Conservation (phyloP, 2,797 vertebrate species). For the Varecia variegata region DNA sequence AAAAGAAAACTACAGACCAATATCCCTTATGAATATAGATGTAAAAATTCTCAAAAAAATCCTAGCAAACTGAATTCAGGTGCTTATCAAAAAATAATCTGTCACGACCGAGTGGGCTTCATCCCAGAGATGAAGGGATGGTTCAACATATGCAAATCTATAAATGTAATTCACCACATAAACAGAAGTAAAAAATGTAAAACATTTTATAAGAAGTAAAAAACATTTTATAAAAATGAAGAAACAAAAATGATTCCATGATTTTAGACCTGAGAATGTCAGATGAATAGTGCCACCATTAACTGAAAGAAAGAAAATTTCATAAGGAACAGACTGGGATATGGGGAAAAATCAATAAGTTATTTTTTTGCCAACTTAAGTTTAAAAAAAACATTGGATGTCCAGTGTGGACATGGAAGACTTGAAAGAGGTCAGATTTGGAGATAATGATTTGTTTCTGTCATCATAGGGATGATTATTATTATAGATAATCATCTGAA, state of each 20-base stretch:
- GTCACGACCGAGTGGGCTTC: rapidly evolving
- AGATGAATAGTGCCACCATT: neutral
- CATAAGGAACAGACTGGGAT: neutral
- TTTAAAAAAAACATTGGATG: neutral
- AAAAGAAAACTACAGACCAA: too few species aligned
- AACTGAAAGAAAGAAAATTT: neutral
- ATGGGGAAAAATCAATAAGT: neutral
- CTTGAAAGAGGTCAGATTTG: neutral
- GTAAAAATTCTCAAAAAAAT: too few species aligned
- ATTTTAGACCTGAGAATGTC: neutral
- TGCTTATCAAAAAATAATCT: too few species aligned
- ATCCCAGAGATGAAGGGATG: neutral
- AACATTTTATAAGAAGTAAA: too few species aligned
- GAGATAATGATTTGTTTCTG: neutral
- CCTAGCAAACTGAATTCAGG: too few species aligned
- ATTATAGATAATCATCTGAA: neutral
- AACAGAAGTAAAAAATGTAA: too few species aligned
- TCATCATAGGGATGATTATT: neutral
- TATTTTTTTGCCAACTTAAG: neutral
- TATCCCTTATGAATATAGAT: too few species aligned
- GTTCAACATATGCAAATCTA: neutral
- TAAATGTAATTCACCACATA: too few species aligned
- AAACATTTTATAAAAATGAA: neutral
- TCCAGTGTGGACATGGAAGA: neutral
- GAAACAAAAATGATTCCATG: neutral